phyloP scores from a whole-genome alignment of 64 coral and sea anemone genomes.

The Platygyra sinensis region DNA sequence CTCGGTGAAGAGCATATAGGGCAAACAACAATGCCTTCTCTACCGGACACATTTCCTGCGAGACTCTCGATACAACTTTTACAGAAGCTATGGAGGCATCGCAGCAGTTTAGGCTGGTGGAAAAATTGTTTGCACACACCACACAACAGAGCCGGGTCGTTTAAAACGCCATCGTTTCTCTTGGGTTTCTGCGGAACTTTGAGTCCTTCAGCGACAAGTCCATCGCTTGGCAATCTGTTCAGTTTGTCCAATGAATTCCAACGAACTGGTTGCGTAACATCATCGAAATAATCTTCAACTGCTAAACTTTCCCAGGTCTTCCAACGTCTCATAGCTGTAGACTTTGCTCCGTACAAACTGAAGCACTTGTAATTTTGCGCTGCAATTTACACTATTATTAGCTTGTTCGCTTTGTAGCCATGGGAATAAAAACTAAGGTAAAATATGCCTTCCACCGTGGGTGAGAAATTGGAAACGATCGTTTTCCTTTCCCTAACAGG shows the following conservation, averaged over 20 bases:
- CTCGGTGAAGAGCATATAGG: slow-evolving; percentile 67
- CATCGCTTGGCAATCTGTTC: slow-evolving; percentile 23
- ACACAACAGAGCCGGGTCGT: slow-evolving; percentile 55
- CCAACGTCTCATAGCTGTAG: slow-evolving; percentile 67
- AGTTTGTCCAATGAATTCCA: slow-evolving; percentile 77
- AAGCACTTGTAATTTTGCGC: background rate
- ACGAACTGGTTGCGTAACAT: slow-evolving; percentile 61
- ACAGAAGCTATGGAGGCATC: slow-evolving; percentile 90
- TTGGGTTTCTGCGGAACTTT: slow-evolving; percentile 2
- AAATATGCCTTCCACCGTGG: slow-evolving; percentile 4
- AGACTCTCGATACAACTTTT: slow-evolving; percentile 91
- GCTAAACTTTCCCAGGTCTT: slow-evolving; percentile 89
- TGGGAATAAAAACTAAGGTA: background rate
- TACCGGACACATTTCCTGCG: slow-evolving; percentile 3
- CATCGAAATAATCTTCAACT: slow-evolving; percentile 85
- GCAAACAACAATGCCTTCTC: slow-evolving; percentile 49
- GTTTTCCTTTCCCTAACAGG: background rate
- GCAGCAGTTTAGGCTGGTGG: slow-evolving; percentile 68
- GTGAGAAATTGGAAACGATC: background rate
- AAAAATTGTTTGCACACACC: slow-evolving; percentile 76
- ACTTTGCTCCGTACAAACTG: background rate
- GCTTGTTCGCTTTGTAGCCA: slow-evolving; percentile 4
- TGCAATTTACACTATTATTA: slow-evolving; percentile 17
- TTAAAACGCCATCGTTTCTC: slow-evolving; percentile 27
- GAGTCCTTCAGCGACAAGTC: background rate